These are phyloP conservation scores for Nipponacmea schrenckii DNA, from an alignment of 2,888 invertebrate species.

Conservation along the genomic window DNA sequence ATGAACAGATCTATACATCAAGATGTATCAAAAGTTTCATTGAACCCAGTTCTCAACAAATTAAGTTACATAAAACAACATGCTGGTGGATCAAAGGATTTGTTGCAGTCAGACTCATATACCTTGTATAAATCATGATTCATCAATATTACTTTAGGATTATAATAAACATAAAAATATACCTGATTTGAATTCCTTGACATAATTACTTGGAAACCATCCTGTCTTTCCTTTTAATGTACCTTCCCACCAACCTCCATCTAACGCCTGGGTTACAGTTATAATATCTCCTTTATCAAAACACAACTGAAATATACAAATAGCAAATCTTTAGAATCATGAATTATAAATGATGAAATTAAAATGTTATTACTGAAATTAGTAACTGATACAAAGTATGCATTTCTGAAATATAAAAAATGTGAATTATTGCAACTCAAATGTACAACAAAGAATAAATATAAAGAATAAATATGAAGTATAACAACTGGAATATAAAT, in stretches of 20 bases:
- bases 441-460: no score
- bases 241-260: slow-evolving; percentile 99
- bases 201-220: slow-evolving; percentile 99
- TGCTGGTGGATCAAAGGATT: not conserved
- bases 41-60: no score
- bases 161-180: slow-evolving; percentile 15
- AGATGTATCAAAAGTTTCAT: no score
- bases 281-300: slow-evolving; percentile 97
- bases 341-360: no score
- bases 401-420: no score
- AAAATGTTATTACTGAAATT: no score
- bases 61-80: not conserved
- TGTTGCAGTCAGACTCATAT: not conserved
- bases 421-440: no score
- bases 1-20: no score
- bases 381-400: no score
- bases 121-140: not conserved
- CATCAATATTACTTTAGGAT: not conserved
- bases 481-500: no score
- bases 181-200: slow-evolving; percentile 83
- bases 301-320: slow-evolving; percentile 75
- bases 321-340: not conserved
- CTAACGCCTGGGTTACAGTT: slow-evolving; percentile 93
- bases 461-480: no score
- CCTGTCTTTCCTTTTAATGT: slow-evolving; percentile 94